Evolutionary conservation across 1,140 invertebrate species (phyloP).

Genomic region (Leptoteleia sp.): DNA sequence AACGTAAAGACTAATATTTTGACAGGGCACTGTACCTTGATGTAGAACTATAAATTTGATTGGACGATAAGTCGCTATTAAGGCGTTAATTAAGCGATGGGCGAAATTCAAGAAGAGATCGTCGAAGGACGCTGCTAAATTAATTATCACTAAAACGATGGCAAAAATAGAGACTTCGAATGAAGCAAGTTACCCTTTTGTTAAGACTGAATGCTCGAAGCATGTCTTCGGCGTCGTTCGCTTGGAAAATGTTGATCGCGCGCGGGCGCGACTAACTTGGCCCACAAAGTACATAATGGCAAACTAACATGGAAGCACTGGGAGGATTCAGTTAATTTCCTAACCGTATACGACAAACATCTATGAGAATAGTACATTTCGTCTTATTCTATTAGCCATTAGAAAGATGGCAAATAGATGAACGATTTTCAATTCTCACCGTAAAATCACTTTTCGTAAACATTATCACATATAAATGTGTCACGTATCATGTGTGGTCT

Average conservation of each 20-base stretch:
- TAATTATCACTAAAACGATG: conserved; percentile 5
- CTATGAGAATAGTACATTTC: too few relatives aligned
- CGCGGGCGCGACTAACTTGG: conserved; percentile 38
- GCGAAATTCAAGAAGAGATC: not conserved
- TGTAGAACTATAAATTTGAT: not conserved
- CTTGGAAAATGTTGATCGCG: conserved; percentile 32
- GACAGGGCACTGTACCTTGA: not conserved
- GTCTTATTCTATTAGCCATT: too few relatives aligned
- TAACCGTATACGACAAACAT: conserved; percentile 28
- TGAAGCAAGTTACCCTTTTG: conserved; percentile 29
- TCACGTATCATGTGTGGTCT: too few relatives aligned
- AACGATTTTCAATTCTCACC: too few relatives aligned
- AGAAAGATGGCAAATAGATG: too few relatives aligned
- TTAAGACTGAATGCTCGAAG: conserved; percentile 19
- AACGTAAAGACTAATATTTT: too few relatives aligned
- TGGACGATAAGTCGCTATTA: too few relatives aligned
- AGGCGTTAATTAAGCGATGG: too few relatives aligned
- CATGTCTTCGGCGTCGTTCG: conserved; percentile 21
- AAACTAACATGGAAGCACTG: conserved; percentile 29
- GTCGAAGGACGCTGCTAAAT: conserved; percentile 1
- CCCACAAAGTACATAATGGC: conserved; percentile 40
- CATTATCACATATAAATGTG: too few relatives aligned
- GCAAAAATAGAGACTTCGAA: conserved; percentile 15
- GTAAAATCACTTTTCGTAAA: too few relatives aligned
- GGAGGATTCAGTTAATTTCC: conserved; percentile 35